A percentile compares a stretch with the other conserved stretches of the same genome.
Evolutionary conservation across 1,140 invertebrate species (phyloP).

Genomic region (Hydropsyche tenuis): DNA sequence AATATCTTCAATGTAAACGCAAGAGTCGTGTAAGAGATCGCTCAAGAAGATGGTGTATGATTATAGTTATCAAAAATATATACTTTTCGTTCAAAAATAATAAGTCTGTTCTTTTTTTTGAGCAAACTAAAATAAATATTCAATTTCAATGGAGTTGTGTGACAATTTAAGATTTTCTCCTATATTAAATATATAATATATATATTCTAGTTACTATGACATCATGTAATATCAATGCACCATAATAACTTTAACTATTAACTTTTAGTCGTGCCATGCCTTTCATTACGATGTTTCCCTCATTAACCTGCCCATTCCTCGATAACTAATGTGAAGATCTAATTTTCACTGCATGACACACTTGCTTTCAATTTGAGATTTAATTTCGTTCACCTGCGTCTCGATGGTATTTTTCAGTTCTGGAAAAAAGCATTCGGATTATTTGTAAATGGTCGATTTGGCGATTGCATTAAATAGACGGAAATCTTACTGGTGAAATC

Average conservation of each 20-base stretch:
- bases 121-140: conserved; percentile 20
- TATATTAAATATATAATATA: conserved; percentile 14
- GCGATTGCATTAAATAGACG: too few species aligned
- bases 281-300: conserved; percentile 34
- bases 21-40: not conserved
- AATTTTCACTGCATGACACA: conserved; percentile 83
- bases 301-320: conserved; percentile 35
- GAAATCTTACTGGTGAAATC: conserved; percentile 98
- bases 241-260: conserved; percentile 25
- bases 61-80: conserved; percentile 21
- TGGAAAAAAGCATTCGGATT: conserved; percentile 63
- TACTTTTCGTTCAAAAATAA: conserved; percentile 12
- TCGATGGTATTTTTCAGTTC: conserved; percentile 94
- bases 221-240: conserved; percentile 27
- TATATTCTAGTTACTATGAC: conserved; percentile 26
- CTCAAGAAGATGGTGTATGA: not conserved
- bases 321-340: conserved; percentile 24
- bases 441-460: too few species aligned
- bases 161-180: conserved; percentile 9
- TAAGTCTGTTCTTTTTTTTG: conserved; percentile 14
- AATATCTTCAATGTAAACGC: not conserved
- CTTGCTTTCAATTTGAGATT: conserved; percentile 92
- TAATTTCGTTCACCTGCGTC: conserved; percentile 92
- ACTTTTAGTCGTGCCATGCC: conserved; percentile 28
- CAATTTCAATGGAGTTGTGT: conserved; percentile 20